Evolutionary conservation across 92 coral and sea anemone genomes (phyloP).

Genomic region (Epizoanthus rinbou): DNA sequence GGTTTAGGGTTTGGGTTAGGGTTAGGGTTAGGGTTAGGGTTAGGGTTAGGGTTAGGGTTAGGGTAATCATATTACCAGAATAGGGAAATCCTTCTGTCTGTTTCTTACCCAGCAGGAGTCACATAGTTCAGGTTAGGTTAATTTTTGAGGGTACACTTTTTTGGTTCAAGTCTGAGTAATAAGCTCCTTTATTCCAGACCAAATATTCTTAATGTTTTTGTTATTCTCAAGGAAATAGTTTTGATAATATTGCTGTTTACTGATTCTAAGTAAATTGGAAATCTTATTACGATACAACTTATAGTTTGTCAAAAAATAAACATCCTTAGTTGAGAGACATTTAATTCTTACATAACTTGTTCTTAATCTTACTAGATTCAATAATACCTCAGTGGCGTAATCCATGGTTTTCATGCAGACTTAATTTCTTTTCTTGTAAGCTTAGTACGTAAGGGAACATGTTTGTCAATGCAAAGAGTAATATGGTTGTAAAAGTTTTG

Average conservation of each 20-base stretch:
- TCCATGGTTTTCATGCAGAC: conserved; percentile 55
- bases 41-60: conserved; percentile 14
- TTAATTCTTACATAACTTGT: conserved; percentile 16
- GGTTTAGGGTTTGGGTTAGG: no score
- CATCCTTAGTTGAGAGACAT: conserved; percentile 33
- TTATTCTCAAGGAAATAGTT: conserved; percentile 41
- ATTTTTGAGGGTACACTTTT: conserved; percentile 23
- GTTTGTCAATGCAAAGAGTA: conserved; percentile 35
- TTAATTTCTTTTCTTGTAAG: conserved; percentile 55
- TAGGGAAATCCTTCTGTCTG: conserved; percentile 24
- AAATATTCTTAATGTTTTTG: conserved; percentile 44
- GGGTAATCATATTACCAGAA: conserved; percentile 23
- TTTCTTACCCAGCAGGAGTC: conserved; percentile 25
- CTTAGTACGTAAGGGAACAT: conserved; percentile 53
- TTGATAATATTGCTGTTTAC: conserved; percentile 51
- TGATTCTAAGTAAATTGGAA: conserved; percentile 39
- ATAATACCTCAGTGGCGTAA: conserved; percentile 44
- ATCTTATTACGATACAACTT: conserved; percentile 46
- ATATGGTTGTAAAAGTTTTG: conserved; percentile 35
- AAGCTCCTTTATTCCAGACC: conserved; percentile 60
- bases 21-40: no score
- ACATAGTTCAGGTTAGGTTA: conserved; percentile 22
- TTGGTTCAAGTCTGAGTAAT: conserved; percentile 49
- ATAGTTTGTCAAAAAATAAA: conserved; percentile 31
- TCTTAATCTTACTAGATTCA: conserved; percentile 34